Base-by-base conservation (phyloP, 2,797 vertebrate genomes). In the Leptodactylus fallax region DNA sequence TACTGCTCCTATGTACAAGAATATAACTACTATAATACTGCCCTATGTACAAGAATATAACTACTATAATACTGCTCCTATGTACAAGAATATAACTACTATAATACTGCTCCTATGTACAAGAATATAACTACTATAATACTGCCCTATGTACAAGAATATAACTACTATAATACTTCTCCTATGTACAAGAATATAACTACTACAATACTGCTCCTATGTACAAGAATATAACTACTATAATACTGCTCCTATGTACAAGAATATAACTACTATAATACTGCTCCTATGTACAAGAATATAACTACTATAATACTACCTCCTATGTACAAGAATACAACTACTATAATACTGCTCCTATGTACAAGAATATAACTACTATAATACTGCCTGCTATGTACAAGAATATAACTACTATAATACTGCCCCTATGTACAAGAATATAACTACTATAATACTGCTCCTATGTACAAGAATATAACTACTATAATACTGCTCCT, bases 331-430 rank as follows among this genome's bases (percentile, higher is more conserved):
- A 69, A 69, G 25, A 27, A 69, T 69, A 69, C 27, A 69, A 69
- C 25, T 69, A 27, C 65, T 67, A 67, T 69, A 69, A 69, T 36
- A 69, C 65, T 61, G 60, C 60, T n/a, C 19, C 60, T 61, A 61
- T 61, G 16, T 19, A 58, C 65, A 69, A 36, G 65, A 69, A 69
- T 69, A 69, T 69, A 69, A 69, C 65, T 69, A 36, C 65, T 67
- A 67, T 67, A 67, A 67, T 67, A 67, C 65, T 67, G 65, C 65
- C 65, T 1, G 23, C 65, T 67, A 67, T 67, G 1, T 67, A 67
- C 65, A 67, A 27, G 65, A 67, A 67, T 67, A 67, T 67, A 27
- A 67, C 65, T 67, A 67, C 65, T 67, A 67, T 67, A 67, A 27
- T 67, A 67, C 23, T 67, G 65, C 65, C 14, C 23, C 65, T 36